Evolutionary conservation across 2,888 invertebrate species (phyloP).

Genomic region (Trichacis sp.): DNA sequence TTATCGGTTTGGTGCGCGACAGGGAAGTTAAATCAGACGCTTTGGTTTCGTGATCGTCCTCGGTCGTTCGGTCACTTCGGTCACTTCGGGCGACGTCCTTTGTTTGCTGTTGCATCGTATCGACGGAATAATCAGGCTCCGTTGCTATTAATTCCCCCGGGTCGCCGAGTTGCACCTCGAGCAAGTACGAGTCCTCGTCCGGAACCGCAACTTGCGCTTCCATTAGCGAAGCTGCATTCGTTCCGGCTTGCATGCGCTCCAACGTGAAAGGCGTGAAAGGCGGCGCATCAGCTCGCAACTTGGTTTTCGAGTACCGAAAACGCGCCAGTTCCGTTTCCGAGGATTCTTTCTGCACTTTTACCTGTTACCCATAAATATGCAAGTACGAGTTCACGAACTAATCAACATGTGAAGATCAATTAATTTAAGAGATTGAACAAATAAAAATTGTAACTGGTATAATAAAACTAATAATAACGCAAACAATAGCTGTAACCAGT

Average conservation of each 20-base stretch:
- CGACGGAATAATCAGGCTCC: conserved; percentile 17
- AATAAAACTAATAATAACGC: too few relatives aligned
- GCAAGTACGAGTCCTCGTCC: conserved; percentile 45
- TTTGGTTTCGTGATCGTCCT: too few relatives aligned
- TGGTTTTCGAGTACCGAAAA: conserved; percentile 46
- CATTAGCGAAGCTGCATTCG: conserved; percentile 29
- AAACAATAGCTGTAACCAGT: too few relatives aligned
- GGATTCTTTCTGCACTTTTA: background rate
- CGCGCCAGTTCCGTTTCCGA: conserved; percentile 23
- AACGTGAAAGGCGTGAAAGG: conserved; percentile 53
- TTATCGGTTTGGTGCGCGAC: conserved; percentile 37
- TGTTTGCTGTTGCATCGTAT: conserved; percentile 9
- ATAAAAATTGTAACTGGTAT: too few relatives aligned
- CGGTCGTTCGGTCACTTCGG: too few relatives aligned
- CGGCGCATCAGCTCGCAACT: conserved; percentile 51
- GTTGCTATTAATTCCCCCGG: conserved; percentile 10
- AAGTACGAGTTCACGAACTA: too few relatives aligned
- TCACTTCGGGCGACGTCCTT: conserved; percentile 30
- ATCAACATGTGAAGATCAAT: too few relatives aligned
- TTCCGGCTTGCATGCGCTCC: conserved; percentile 46
- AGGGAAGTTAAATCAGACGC: conserved; percentile 42
- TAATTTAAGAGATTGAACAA: too few relatives aligned
- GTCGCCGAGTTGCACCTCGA: conserved; percentile 42
- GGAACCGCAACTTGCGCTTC: conserved; percentile 24
- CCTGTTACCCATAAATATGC: too few relatives aligned